Conservation (phyloP, 1,140 invertebrate species). For the Pararge aegeria region DNA sequence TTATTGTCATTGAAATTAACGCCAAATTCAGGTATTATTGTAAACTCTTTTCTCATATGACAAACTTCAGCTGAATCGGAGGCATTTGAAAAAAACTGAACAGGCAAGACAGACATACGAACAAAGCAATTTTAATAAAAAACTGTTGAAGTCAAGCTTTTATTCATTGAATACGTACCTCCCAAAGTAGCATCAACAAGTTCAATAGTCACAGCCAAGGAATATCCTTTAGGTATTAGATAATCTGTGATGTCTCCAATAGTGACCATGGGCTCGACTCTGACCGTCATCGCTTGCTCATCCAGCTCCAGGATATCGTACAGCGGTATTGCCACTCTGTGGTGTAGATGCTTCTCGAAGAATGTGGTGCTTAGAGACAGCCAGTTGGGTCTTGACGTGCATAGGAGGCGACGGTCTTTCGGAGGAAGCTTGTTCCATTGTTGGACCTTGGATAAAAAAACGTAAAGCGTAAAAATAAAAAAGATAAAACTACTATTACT, state of each 20-base stretch:
- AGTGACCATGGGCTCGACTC: conserved; percentile 89
- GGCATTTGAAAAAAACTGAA: too few relatives aligned
- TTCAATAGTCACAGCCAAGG: conserved; percentile 89
- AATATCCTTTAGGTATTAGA: conserved; percentile 87
- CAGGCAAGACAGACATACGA: too few relatives aligned
- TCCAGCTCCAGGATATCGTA: conserved; percentile 87
- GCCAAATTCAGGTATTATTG: too few relatives aligned
- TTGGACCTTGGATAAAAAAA: conserved; percentile 63
- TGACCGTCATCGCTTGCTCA: conserved; percentile 82
- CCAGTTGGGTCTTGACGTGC: conserved; percentile 85
- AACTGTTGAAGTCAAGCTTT: not conserved
- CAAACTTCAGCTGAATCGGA: too few relatives aligned
- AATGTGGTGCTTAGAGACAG: conserved; percentile 84
- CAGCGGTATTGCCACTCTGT: conserved; percentile 82
- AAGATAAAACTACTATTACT: too few relatives aligned
- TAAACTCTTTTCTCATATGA: too few relatives aligned
- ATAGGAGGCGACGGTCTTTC: conserved; percentile 79
- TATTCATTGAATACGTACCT: conserved; percentile 40
- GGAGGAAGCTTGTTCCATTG: conserved; percentile 81
- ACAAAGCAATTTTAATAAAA: too few relatives aligned
- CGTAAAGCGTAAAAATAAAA: not conserved
- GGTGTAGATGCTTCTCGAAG: conserved; percentile 83
- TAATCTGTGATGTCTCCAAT: conserved; percentile 90
- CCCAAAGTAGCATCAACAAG: conserved; percentile 90
- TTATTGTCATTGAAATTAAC: too few relatives aligned